Conservation (phyloP, 2,113 vertebrate species). For the Spermophilus dauricus region DNA sequence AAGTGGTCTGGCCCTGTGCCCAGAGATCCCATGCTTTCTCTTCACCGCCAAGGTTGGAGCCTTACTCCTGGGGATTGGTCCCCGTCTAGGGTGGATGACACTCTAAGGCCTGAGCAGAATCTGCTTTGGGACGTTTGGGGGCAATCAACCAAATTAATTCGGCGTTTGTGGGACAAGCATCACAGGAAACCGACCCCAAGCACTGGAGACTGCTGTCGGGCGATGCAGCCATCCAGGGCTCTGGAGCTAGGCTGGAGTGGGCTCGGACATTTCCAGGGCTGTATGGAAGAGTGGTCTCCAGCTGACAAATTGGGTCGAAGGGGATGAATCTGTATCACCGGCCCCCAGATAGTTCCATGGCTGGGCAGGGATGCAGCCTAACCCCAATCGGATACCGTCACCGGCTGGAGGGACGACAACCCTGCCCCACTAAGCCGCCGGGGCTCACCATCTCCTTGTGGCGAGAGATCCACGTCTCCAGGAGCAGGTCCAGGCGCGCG, state of each 20-base stretch:
- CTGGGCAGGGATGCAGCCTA: background rate
- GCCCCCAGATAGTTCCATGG: background rate
- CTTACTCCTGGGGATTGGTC: background rate
- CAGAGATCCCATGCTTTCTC: background rate
- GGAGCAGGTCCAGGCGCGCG: slow-evolving; percentile 94
- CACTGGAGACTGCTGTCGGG: background rate
- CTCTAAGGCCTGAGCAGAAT: background rate
- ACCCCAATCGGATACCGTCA: background rate
- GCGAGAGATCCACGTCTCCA: slow-evolving; percentile 98
- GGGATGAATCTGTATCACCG: too few relatives aligned
- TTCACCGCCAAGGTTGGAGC: background rate
- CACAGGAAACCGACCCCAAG: background rate
- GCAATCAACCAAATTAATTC: background rate
- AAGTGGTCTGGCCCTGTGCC: background rate
- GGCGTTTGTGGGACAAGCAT: too few relatives aligned
- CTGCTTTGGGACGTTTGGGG: background rate
- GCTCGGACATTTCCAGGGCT: rapidly evolving
- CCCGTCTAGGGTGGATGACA: background rate
- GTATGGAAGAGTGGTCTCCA: background rate
- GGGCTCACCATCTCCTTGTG: slow-evolving; percentile 94
- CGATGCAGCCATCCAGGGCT: background rate
- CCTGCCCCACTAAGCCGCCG: background rate
- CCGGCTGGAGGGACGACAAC: background rate
- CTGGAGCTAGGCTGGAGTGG: background rate
- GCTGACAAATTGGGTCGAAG: background rate